Conservation (phyloP, 2,888 invertebrate species). For the Helobdella robusta region DNA sequence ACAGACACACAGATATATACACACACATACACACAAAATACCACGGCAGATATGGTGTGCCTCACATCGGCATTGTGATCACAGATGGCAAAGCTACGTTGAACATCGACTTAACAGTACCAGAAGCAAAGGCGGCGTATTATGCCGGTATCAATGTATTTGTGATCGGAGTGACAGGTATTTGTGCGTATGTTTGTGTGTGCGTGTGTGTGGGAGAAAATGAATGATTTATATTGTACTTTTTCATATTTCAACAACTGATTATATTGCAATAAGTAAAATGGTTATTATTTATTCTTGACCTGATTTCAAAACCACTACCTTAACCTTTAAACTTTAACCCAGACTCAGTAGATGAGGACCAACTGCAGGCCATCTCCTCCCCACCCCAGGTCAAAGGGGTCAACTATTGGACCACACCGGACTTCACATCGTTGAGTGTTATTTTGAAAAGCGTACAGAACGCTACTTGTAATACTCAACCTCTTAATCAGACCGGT, state of each 20-base stretch:
- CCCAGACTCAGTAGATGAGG: constrained; percentile 27
- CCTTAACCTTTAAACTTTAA: no score
- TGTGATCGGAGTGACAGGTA: constrained; percentile 26
- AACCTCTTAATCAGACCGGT: neutral
- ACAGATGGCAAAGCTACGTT: constrained; percentile 42
- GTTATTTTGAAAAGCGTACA: constrained; percentile 28
- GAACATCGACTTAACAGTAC: constrained; percentile 37
- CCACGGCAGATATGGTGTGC: constrained; percentile 35
- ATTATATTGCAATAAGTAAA: no score
- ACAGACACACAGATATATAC: no score
- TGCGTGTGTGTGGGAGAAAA: no score
- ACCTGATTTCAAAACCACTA: no score
- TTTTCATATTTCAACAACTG: no score
- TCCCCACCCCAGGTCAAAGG: constrained; percentile 29
- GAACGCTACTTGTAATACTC: constrained; percentile 27
- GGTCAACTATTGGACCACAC: constrained; percentile 31
- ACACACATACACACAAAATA: no score
- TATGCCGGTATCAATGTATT: constrained; percentile 23
- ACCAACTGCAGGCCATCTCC: constrained; percentile 27
- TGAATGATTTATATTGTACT: no score
- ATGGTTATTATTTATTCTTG: no score
- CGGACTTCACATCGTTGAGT: constrained; percentile 29
- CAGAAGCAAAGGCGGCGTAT: constrained; percentile 27
- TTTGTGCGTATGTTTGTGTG: neutral
- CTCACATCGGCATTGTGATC: constrained; percentile 41